Evolutionary conservation across 2,113 vertebrate species (phyloP).

Genomic region (Nerophis lumbriciformis): DNA sequence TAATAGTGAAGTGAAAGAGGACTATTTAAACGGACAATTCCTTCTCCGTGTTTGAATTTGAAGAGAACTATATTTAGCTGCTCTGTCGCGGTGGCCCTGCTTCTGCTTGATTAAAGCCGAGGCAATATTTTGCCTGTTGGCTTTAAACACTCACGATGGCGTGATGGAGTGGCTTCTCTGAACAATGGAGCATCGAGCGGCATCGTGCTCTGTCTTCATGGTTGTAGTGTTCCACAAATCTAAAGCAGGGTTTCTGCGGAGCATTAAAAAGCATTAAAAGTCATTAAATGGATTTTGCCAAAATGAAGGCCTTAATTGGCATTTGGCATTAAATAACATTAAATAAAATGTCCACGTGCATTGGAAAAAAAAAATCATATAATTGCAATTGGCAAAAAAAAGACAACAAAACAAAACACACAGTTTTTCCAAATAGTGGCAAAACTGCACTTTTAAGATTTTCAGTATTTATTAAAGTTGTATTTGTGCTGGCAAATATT

Average conservation of each 20-base stretch:
- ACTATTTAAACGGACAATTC: constrained; percentile 13
- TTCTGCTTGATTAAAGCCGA: constrained; percentile 50
- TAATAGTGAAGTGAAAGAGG: neutral
- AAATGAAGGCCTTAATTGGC: no score
- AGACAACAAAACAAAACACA: no score
- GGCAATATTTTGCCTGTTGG: constrained; percentile 38
- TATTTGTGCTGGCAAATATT: no score
- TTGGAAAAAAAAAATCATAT: no score
- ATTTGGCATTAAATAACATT: no score
- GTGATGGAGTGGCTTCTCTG: constrained; percentile 7
- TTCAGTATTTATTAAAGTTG: no score
- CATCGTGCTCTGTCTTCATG: neutral
- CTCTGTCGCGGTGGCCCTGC: constrained; percentile 30
- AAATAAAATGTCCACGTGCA: neutral
- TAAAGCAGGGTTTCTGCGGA: no score
- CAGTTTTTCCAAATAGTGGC: no score
- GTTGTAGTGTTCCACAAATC: neutral
- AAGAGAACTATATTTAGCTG: constrained; percentile 42
- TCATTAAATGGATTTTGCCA: no score
- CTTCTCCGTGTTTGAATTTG: constrained; percentile 35
- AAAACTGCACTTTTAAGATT: no score
- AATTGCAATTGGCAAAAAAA: no score
- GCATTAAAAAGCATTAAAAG: no score
- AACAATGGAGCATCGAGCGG: constrained; percentile 5
- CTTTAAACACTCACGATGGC: constrained; percentile 6